Percentiles rank a stretch among this genome's conserved stretches.
phyloP scores from a whole-genome alignment of 2,113 vertebrate species.

The Ascaphus truei region DNA sequence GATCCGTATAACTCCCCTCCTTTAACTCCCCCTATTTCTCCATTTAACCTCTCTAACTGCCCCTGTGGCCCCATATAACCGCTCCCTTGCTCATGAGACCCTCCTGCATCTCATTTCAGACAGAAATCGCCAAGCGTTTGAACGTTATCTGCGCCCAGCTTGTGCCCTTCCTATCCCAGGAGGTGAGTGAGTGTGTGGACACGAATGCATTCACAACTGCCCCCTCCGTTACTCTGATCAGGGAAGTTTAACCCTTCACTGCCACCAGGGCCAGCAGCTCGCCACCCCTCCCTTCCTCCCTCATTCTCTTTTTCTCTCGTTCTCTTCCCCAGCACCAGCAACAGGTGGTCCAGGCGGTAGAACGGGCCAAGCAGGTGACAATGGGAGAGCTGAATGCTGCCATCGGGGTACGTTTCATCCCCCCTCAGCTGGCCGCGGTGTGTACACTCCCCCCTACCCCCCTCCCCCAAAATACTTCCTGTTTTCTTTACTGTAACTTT shows the following conservation, averaged over 20 bases:
- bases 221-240: too few species aligned
- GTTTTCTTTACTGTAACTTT: too few species aligned
- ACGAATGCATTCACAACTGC: too few species aligned
- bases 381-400: conserved; percentile 65
- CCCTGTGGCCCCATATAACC: too few species aligned
- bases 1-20: too few species aligned
- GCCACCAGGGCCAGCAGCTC: too few species aligned
- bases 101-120: conserved; percentile 68
- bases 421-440: conserved; percentile 38
- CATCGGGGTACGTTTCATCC: conserved; percentile 55
- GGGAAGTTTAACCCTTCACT: too few species aligned
- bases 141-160: conserved; percentile 91
- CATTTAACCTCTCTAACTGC: too few species aligned
- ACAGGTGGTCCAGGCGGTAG: conserved; percentile 66
- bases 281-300: not conserved
- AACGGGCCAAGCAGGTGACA: conserved; percentile 68
- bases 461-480: not conserved
- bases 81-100: too few species aligned
- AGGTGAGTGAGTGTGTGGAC: conserved; percentile 74
- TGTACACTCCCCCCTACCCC: not conserved
- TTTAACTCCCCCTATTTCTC: too few species aligned
- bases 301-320: conserved; percentile 9
- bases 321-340: conserved; percentile 66
- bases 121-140: conserved; percentile 87
- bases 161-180: conserved; percentile 92